Base-by-base conservation (phyloP, 35 echinoderm and acorn worm species). In the Ptychodera flava region DNA sequence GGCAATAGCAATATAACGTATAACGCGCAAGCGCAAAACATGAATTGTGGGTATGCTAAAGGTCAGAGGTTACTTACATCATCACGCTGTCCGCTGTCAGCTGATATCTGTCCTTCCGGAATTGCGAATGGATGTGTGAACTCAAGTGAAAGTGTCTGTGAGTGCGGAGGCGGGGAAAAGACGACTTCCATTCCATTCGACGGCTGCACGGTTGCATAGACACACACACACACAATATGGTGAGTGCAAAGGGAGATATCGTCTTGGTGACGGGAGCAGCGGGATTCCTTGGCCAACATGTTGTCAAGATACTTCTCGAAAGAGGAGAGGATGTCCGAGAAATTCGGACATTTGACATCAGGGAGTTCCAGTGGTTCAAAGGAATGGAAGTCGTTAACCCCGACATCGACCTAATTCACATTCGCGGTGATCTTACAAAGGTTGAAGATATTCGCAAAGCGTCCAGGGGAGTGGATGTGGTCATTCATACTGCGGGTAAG, bases 251-350 rank as follows among this genome's bases (percentile, higher is more conserved):
- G 34, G 87, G 37, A 31, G 78, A 81, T 22, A 81, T 79, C 15
- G n/a, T 88, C 28, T 80, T 93, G 35, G 92, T 93, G 81, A 93
- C 92, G 22, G 92, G 92, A 22, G 92, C 84, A 27, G 77, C 88
- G 22, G 92, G 92, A 12, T 93, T 93, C 79, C 31, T 93, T 52
- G 92, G 92, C 76, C 92, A 93, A 37, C 92, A 93, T 78, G 87
- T 93, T 34, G 85, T 90, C 16, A 88, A 87, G 84, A 52, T 87
- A 34, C 31, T 93, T 1, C 30, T 93, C 37, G 89, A 90, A 75
- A 88, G 88, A 45, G 89, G 77, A 0, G 85, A 88, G n/a, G 81
- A 85, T 12, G 36, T 93, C 36, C 77, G 78, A 28, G 92, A 93
- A 83, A 77, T 93, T 16, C 45, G 88, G 36, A 83, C 89, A 27